Conservation (phyloP, 2,888 invertebrate genomes). For the Lamellibrachia satsuma region DNA sequence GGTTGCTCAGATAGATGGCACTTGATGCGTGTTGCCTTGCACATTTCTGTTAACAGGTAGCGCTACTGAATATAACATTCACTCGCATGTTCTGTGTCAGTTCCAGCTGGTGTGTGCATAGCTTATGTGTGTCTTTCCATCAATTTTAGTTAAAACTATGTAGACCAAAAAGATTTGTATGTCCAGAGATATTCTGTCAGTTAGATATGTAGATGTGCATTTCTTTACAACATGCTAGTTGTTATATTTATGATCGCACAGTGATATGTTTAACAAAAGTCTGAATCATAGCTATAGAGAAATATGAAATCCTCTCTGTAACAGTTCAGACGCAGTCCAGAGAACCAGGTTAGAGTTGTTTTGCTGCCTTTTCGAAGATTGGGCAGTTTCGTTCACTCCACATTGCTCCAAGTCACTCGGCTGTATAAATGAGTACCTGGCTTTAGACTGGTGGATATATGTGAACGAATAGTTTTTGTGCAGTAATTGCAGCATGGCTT, state of each 20-base stretch:
- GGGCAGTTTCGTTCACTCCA: too few species aligned
- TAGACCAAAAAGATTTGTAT: background rate
- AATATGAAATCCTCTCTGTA: background rate
- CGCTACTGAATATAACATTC: background rate
- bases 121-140: background rate
- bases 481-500: too few species aligned
- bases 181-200: background rate
- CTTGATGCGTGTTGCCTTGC: background rate
- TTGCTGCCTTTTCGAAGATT: too few species aligned
- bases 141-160: background rate
- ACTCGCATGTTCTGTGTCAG: background rate
- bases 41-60: background rate
- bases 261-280: background rate
- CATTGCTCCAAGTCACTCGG: too few species aligned
- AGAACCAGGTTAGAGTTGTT: too few species aligned
- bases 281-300: background rate
- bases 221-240: background rate
- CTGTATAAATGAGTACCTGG: too few species aligned
- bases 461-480: too few species aligned
- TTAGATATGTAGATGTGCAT: background rate
- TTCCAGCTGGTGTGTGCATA: background rate
- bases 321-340: too few species aligned
- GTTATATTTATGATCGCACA: background rate
- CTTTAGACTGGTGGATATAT: too few species aligned
- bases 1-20: background rate